A percentile compares a stretch with the other conserved stretches of the same genome.
Evolutionary conservation across 2,888 invertebrate genomes (phyloP).

Genomic region (Cosmopolites sordidus): DNA sequence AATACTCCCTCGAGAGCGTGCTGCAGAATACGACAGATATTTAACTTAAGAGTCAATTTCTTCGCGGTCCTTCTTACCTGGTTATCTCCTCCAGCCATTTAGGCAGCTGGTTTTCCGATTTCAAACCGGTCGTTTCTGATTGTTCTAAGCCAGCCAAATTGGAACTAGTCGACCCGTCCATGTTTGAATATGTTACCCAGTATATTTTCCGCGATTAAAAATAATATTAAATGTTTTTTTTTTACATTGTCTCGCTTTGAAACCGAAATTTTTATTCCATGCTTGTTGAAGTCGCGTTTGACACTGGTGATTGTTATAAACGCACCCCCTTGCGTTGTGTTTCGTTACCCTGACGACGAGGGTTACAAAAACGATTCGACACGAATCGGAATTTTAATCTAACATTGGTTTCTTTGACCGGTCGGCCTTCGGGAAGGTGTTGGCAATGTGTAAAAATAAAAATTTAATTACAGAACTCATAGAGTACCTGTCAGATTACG

Average conservation of each 20-base stretch:
- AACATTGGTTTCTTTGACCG: no score
- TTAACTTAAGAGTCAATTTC: no score
- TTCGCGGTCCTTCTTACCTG: conserved; percentile 41
- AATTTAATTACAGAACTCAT: no score
- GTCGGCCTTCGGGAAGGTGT: no score
- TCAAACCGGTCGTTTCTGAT: not conserved
- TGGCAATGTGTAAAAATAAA: no score
- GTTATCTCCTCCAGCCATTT: conserved; percentile 48
- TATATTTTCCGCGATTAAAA: conserved; percentile 4
- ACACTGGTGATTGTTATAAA: conserved; percentile 3
- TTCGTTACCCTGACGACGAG: not conserved
- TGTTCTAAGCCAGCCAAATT: conserved; percentile 5
- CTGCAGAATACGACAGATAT: no score
- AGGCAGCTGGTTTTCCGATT: conserved; percentile 33
- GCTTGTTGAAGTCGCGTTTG: conserved; percentile 2
- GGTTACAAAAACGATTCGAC: no score
- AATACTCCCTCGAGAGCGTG: conserved; percentile 25
- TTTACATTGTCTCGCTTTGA: no score
- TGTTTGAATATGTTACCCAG: conserved; percentile 4
- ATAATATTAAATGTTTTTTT: not conserved
- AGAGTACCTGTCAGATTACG: no score
- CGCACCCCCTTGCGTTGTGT: conserved; percentile 6
- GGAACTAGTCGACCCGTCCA: conserved; percentile 5
- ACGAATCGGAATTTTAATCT: no score
- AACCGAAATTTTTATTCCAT: not conserved